Evolutionary conservation across 2,113 vertebrate species (phyloP), one percentile per base, ranked within the genome.

Genomic region (Osmerus mordax): DNA sequence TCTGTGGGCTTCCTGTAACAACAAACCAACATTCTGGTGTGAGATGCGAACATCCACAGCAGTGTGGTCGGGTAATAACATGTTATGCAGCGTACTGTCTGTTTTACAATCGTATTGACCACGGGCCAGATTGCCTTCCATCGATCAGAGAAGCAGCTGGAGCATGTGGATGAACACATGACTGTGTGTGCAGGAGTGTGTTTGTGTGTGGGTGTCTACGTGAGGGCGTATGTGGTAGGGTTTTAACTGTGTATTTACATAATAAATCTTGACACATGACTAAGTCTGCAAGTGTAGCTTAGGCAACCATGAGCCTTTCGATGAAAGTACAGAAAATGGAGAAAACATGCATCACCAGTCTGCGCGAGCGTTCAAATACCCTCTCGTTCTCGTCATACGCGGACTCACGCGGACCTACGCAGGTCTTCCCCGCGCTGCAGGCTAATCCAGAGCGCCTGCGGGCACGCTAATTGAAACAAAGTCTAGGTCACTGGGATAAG

Each of bases 71-170:
- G 41, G 7, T 47, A 47, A 47, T 47, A 47, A 47, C 41, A 65
- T 21, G 11, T 47, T 47, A 51, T 23, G 14, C 36, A 51, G 32
- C n/a, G n/a, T 47, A 65, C 36, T 41, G 64, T 21, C 64, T 47
- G 63, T 65, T 41, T 12, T 19, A 51, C 41, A 65, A 65, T 47
- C n/a, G n/a, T 51, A 65, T 65, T 16, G 36, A 19, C 18, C 36
- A 28, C 11, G 1, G 41, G 19, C 29, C 64, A 51, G 19, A 65
- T 65, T 65, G 64, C 32, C 64, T 41, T 47, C 36, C 4, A 65
- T 65, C 51, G 64, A 65, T 65, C 63, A 65, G 61, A 23, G 29
- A 63, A 28, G 25, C 18, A 65, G 54, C 54, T 18, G 18, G 14
- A 55, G 54, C 54, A 55, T 56, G 55, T 52, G 41, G 8, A 51